Evolutionary conservation across 2,797 vertebrate genomes (phyloP), one percentile per base, ranked within the genome.

Genomic region (Lagodon rhomboides): DNA sequence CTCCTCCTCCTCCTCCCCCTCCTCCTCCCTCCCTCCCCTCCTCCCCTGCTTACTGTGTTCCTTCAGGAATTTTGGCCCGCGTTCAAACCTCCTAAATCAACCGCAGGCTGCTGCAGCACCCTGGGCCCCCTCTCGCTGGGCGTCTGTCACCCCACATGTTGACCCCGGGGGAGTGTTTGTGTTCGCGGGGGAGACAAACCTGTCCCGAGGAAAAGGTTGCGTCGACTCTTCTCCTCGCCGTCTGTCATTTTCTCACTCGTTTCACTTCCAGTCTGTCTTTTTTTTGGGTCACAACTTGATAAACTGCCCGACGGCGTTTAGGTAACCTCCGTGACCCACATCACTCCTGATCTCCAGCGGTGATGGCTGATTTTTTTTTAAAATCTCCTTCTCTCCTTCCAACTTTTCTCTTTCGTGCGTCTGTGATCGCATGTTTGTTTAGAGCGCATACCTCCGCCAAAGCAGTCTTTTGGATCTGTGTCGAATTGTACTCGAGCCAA

Each of bases 81-180:
- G 74, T 94, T 94, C 95, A 95, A 93, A 87, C 90, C 91, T 94
- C 89, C 88, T 95, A 95, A 95, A 96, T 95, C 91, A 94, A 92
- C 85, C 80, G 9, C 93, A 93, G 92, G 85, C 93, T 53, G 81
- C 79, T 76, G 60, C 80, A 87, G 88, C 84, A 89, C 89, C 73
- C 60, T 49, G 88, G 90, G 89, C 90, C 92, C 88, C 91, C 68
- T 34, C 4, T 84, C 71, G 64, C 85, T 92, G 77, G 23, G 59
- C 72, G 76, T 87, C 85, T 84, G 78, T 89, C 92, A 87, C 89
- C 93, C 93, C 92, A 84, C 89, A 89, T 90, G 88, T 91, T 90
- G 86, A 93, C 87, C 84, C 84, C 75, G 20, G 75, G 75, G 79
- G 83, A 80, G 75, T 61, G 75, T 86, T 68, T 83, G 75, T 83